Conservation (phyloP, 2,888 invertebrate species). For the Andrena haemorrhoa region DNA sequence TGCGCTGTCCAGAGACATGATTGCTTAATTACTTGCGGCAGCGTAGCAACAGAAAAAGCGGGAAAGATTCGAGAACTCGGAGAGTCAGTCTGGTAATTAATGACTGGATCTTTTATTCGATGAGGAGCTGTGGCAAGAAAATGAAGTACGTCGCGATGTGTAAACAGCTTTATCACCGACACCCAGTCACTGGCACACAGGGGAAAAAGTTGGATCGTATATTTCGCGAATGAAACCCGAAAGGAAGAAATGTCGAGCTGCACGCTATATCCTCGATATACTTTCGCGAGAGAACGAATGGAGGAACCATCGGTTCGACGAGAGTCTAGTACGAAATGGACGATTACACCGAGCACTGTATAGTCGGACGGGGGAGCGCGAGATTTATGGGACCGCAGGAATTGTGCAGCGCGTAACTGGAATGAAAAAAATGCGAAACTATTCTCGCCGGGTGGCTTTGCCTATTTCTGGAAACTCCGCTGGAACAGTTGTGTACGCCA, state of each 20-base stretch:
- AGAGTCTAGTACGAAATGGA: conserved; percentile 71
- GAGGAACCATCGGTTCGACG: conserved; percentile 63
- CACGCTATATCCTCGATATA: conserved; percentile 53
- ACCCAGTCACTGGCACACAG: conserved; percentile 5
- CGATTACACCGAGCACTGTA: conserved; percentile 68
- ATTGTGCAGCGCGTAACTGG: conserved; percentile 69
- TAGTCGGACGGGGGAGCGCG: conserved; percentile 52
- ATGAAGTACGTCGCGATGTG: conserved; percentile 26
- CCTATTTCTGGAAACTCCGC: conserved; percentile 59
- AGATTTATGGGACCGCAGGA: conserved; percentile 75
- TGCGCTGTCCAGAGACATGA: too few species aligned
- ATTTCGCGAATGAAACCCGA: conserved; percentile 42
- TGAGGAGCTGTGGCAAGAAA: background rate
- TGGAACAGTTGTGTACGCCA: conserved; percentile 14
- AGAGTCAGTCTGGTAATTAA: conserved; percentile 13
- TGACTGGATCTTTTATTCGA: background rate
- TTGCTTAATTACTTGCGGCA: too few species aligned
- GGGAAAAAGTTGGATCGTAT: conserved; percentile 35
- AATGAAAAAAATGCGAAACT: conserved; percentile 63
- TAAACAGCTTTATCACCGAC: conserved; percentile 53
- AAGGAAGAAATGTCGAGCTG: conserved; percentile 44
- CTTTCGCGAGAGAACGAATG: conserved; percentile 59
- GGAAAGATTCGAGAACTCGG: background rate
- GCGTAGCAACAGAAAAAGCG: too few species aligned
- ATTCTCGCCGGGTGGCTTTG: conserved; percentile 56